phyloP scores from a whole-genome alignment of 2,797 vertebrate species.

The Enteromius argenteus region DNA sequence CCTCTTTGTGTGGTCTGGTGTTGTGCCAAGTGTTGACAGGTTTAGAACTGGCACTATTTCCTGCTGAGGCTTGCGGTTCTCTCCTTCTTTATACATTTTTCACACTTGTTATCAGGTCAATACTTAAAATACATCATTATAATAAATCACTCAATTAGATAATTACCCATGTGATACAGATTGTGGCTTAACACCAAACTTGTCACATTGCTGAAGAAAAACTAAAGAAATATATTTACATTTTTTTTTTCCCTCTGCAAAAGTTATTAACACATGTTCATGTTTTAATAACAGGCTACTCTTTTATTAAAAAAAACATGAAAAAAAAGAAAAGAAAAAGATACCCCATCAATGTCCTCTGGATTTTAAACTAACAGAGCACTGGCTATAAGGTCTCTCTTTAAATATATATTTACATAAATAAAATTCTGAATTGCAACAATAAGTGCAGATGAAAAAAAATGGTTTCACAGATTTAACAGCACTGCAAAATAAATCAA shows the following conservation, averaged over 20 bases:
- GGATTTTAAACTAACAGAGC: background rate
- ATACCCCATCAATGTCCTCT: background rate
- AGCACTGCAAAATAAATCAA: background rate
- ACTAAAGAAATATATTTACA: background rate
- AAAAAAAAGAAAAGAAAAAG: background rate
- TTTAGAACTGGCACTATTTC: slow-evolving; percentile 42
- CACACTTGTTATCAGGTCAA: background rate
- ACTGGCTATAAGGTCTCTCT: background rate
- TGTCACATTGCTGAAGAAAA: background rate
- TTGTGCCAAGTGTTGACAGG: slow-evolving; percentile 60
- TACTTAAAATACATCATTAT: background rate
- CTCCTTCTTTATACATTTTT: slow-evolving; percentile 12
- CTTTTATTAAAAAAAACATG: background rate
- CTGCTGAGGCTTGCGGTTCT: slow-evolving; percentile 2
- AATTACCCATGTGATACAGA: background rate
- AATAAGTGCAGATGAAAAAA: background rate
- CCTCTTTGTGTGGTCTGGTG: slow-evolving; percentile 62
- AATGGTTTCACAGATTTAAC: background rate
- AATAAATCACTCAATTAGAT: background rate
- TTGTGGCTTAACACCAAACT: background rate
- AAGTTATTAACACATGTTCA: background rate
- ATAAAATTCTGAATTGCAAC: background rate
- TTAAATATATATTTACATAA: background rate
- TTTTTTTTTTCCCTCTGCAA: background rate
- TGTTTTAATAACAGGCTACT: background rate